Evolutionary conservation across 2,113 vertebrate species (phyloP), one percentile per base, ranked within the genome.

Genomic region (Xiphophorus couchianus): DNA sequence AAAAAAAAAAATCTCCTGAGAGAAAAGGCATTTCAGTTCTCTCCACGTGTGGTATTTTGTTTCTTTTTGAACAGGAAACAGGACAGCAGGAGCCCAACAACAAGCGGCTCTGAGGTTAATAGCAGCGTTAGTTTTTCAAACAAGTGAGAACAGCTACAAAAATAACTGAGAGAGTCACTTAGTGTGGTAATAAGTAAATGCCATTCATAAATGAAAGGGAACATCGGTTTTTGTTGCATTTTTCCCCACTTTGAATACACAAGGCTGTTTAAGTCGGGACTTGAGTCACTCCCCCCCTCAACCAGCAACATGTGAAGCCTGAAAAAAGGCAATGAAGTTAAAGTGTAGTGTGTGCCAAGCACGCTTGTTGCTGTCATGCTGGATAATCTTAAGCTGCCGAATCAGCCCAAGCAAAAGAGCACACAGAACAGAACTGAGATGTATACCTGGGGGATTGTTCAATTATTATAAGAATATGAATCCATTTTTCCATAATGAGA

Each of bases 61-160:
- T 39, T 84, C 65, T 69, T 48, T 84, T 67, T 71, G 27, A 31
- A 76, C 67, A 73, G 69, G 69, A 87, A 80, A 67, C 31, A 73
- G 3, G 72, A 78, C 29, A 74, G 73, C 12, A 54, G 71, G 75
- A 91, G 69, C 48, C 54, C 61, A 29, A 42, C 1, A 66, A 51
- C 12, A 2, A 73, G 61, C 0, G 19, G 48, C 77, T 81, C 78
- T 73, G 58, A 77, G 54, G 67, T 68, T 78, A 51, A 76, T 84
- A 89, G 89, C 89, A 88, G 89, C 91, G 66, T 89, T 84, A 82
- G 67, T 75, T 86, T 37, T 80, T 69, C 15, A 9, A 58, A 17
- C 1, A 54, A 79, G 48, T 79, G 69, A 75, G 76, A 79, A 48
- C 75, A 69, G 73, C 69, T 67, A 86, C 74, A 74, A 69, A 87